Evolutionary conservation across 2,113 vertebrate genomes (phyloP).

Genomic region (Rhabdornis inornatus): DNA sequence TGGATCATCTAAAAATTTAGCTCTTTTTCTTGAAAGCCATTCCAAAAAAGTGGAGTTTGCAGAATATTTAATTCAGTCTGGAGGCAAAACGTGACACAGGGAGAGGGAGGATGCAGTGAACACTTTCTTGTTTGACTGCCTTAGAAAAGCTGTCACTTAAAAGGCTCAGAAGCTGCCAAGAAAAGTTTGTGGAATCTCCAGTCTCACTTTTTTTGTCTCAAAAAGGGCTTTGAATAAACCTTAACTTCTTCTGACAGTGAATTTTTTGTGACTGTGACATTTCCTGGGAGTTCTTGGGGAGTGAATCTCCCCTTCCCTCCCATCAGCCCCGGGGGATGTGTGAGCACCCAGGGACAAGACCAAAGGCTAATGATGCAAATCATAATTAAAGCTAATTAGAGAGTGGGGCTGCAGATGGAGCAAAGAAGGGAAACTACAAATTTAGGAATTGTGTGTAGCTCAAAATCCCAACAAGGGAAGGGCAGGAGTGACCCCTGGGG

Average conservation of each 20-base stretch:
- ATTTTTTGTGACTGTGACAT: background rate
- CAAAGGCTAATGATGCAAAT: background rate
- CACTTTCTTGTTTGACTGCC: background rate
- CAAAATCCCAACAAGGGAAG: background rate
- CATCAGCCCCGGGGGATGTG: background rate
- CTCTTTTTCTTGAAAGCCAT: background rate
- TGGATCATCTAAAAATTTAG: background rate
- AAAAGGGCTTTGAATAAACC: background rate
- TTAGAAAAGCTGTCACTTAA: conserved; percentile 1
- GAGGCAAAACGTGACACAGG: background rate
- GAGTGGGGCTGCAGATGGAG: background rate
- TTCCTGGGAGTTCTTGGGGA: background rate
- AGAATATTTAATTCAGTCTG: background rate
- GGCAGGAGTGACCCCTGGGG: background rate
- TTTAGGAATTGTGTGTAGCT: rapidly evolving
- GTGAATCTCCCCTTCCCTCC: background rate
- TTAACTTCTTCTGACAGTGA: background rate
- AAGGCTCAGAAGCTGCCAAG: background rate
- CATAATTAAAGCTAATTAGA: background rate
- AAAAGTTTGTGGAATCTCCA: background rate
- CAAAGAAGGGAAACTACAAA: background rate
- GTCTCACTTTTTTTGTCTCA: background rate
- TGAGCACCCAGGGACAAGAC: background rate
- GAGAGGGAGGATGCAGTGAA: background rate
- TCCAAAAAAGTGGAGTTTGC: background rate